A percentile compares a stretch with the other conserved stretches of the same genome.
These are phyloP conservation scores for Balearica regulorum DNA, from an alignment of 2,797 vertebrate genomes.

Conservation along the genomic window DNA sequence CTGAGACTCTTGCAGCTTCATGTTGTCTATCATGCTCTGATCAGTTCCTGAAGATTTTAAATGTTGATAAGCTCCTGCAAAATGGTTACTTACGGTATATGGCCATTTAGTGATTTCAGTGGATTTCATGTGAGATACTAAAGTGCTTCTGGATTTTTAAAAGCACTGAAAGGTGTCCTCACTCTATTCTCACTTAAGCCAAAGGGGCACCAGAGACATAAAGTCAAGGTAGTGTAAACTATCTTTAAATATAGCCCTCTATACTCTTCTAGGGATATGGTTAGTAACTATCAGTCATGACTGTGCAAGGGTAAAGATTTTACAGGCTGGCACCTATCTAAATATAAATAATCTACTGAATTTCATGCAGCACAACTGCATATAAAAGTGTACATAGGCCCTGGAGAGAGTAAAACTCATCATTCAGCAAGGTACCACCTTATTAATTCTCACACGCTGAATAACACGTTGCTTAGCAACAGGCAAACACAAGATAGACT, in stretches of 20 bases:
- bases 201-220: not conserved
- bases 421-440: not conserved
- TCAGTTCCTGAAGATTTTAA: not conserved
- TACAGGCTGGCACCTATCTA: not conserved
- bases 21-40: not conserved
- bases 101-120: not conserved
- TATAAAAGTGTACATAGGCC: not conserved
- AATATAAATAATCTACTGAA: not conserved
- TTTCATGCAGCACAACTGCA: not conserved
- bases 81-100: not conserved
- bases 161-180: not conserved
- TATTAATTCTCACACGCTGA: not conserved
- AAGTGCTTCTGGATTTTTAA: not conserved
- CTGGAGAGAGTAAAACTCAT: not conserved
- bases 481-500: not conserved
- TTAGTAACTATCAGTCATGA: not conserved
- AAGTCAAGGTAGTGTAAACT: not conserved
- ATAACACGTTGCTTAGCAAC: not conserved
- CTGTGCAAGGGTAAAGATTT: not conserved
- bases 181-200: not conserved
- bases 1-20: not conserved
- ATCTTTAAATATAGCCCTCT: not conserved
- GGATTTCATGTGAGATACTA: not conserved
- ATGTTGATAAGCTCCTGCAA: not conserved
- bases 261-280: not conserved